Percentiles rank a stretch among this genome's conserved stretches.
phyloP scores from a whole-genome alignment of 1,140 invertebrate genomes.

The Drosophila tropicalis region DNA sequence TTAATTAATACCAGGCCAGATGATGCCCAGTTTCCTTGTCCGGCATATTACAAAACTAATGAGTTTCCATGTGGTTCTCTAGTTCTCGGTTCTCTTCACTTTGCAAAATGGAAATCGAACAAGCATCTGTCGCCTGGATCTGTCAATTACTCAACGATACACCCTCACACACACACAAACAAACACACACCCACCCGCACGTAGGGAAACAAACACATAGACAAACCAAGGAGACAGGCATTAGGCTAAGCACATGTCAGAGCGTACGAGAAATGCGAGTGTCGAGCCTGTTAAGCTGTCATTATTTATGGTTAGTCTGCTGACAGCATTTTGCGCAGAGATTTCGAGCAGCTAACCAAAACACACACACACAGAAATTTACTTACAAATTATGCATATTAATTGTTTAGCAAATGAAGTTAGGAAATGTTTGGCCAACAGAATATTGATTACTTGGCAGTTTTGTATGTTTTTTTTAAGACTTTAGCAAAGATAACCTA shows the following conservation, averaged over 20 bases:
- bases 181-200: not conserved
- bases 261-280: conserved; percentile 30
- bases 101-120: conserved; percentile 43
- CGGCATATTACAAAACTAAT: conserved; percentile 55
- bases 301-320: conserved; percentile 68
- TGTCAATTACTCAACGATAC: conserved; percentile 58
- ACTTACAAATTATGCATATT: conserved; percentile 75
- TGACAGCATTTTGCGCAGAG: conserved; percentile 63
- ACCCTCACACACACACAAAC: not conserved
- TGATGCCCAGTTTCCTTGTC: conserved; percentile 24
- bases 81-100: not conserved
- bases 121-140: conserved; percentile 39
- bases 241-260: conserved; percentile 67
- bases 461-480: not conserved
- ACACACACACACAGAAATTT: conserved; percentile 16
- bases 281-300: conserved; percentile 52
- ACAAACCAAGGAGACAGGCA: conserved; percentile 29
- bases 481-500: not conserved
- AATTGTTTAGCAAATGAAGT: conserved; percentile 46
- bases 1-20: conserved; percentile 69
- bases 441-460: conserved; percentile 25
- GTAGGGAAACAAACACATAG: not conserved
- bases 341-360: conserved; percentile 54
- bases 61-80: conserved; percentile 38
- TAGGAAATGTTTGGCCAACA: conserved; percentile 14